Evolutionary conservation across 37 sponge, comb jelly and placozoan species (phyloP).

Genomic region (Spongia lamella): DNA sequence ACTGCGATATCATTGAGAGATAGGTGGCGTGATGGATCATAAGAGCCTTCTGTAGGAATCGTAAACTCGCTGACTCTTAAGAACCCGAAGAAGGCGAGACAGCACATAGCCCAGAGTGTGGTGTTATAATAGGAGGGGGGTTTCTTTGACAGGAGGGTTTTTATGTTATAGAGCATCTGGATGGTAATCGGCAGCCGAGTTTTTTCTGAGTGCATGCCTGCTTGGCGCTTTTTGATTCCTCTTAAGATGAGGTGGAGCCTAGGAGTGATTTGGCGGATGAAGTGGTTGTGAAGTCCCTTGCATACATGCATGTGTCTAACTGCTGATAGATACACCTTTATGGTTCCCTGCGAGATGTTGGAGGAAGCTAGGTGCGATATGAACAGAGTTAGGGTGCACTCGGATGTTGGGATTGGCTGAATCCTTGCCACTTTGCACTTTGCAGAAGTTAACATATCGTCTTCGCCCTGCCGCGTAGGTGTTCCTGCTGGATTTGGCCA

Average conservation of each 20-base stretch:
- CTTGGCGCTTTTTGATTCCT: conserved; percentile 10
- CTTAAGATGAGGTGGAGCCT: neutral
- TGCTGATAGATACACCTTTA: conserved; percentile 29
- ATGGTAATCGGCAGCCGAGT: conserved; percentile 10
- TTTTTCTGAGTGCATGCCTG: neutral
- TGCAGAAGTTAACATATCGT: conserved; percentile 14
- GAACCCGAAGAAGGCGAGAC: conserved; percentile 23
- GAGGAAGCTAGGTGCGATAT: neutral
- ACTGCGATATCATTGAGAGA: neutral
- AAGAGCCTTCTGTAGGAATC: neutral
- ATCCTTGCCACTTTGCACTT: neutral
- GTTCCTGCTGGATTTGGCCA: conserved; percentile 2
- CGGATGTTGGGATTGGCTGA: conserved; percentile 34
- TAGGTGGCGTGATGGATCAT: neutral
- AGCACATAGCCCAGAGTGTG: neutral
- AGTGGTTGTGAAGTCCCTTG: conserved; percentile 2
- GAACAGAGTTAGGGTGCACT: neutral
- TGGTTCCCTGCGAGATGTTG: neutral
- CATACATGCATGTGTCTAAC: conserved; percentile 21
- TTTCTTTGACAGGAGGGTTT: no score
- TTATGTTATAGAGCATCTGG: no score
- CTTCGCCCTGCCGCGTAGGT: neutral
- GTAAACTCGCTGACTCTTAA: conserved; percentile 10
- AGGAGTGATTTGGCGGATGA: neutral
- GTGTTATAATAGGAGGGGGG: neutral